phyloP scores from a whole-genome alignment of 2,888 invertebrate genomes.

The Drosophila paranaensis region DNA sequence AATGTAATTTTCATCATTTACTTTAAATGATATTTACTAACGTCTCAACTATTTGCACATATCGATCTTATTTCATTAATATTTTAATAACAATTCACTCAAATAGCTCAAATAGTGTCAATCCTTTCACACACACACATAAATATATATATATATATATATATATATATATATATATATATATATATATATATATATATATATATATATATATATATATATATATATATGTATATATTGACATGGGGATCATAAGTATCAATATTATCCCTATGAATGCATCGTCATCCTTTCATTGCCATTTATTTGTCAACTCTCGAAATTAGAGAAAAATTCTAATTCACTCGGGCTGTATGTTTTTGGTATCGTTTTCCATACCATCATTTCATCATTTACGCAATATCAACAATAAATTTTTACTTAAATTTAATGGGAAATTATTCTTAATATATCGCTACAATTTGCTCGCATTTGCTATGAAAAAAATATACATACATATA shows the following conservation, averaged over 20 bases:
- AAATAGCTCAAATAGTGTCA: conserved; percentile 77
- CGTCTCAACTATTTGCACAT: conserved; percentile 61
- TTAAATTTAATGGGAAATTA: conserved; percentile 74
- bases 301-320: conserved; percentile 58
- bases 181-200: neutral
- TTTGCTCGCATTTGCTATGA: conserved; percentile 74
- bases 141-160: conserved; percentile 50
- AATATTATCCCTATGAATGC: conserved; percentile 54
- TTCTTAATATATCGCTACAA: conserved; percentile 75
- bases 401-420: conserved; percentile 78
- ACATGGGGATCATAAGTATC: conserved; percentile 75
- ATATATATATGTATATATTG: conserved; percentile 45
- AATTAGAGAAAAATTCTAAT: conserved; percentile 80
- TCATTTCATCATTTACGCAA: conserved; percentile 56
- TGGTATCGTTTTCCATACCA: conserved; percentile 24
- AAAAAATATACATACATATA: conserved; percentile 28
- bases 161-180: conserved; percentile 62
- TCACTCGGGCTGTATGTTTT: conserved; percentile 57
- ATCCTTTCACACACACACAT: conserved; percentile 46
- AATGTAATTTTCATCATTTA: conserved; percentile 71
- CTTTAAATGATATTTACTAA: conserved; percentile 74
- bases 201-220: neutral
- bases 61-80: conserved; percentile 71
- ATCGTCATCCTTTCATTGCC: conserved; percentile 45
- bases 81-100: conserved; percentile 79